These are phyloP conservation scores for fruit fly (Drosophila melanogaster) DNA, from an alignment of 1,140 invertebrate species.

Conservation along the genomic window DNA sequence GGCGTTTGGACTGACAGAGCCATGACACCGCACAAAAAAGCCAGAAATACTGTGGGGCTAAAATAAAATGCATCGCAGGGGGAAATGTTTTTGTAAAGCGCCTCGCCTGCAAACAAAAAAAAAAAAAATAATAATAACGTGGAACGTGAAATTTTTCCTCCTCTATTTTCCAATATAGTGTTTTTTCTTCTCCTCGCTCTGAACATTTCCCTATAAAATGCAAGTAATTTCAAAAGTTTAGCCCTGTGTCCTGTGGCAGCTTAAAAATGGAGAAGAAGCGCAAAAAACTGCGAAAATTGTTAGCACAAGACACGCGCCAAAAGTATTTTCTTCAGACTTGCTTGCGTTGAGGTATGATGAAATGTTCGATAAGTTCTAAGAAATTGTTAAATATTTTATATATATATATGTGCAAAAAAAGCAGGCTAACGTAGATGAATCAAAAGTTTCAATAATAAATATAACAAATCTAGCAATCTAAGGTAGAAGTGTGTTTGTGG, in stretches of 20 bases:
- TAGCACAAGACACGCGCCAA: conserved; percentile 71
- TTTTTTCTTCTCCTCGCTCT: neutral
- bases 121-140: too few species aligned
- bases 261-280: conserved; percentile 51
- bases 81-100: conserved; percentile 38
- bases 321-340: conserved; percentile 37
- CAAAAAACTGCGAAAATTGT: conserved; percentile 56
- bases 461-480: too few species aligned
- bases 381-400: neutral
- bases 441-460: too few species aligned
- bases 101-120: conserved; percentile 1
- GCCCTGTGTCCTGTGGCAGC: conserved; percentile 54
- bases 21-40: conserved; percentile 70
- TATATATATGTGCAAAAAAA: too few species aligned
- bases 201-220: conserved; percentile 58
- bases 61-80: conserved; percentile 39
- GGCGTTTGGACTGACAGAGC: conserved; percentile 68
- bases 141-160: conserved; percentile 18
- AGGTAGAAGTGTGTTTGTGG: too few species aligned
- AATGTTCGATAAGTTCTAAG: neutral
- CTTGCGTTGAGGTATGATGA: conserved; percentile 4
- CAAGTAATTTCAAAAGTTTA: conserved; percentile 76
- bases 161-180: conserved; percentile 57
- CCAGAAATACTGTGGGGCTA: conserved; percentile 15
- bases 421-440: too few species aligned